A percentile compares a stretch with the other conserved stretches of the same genome.
These are phyloP conservation scores for Blastomussa wellsi DNA, from an alignment of 92 coral and sea anemone genomes.

Conservation along the genomic window DNA sequence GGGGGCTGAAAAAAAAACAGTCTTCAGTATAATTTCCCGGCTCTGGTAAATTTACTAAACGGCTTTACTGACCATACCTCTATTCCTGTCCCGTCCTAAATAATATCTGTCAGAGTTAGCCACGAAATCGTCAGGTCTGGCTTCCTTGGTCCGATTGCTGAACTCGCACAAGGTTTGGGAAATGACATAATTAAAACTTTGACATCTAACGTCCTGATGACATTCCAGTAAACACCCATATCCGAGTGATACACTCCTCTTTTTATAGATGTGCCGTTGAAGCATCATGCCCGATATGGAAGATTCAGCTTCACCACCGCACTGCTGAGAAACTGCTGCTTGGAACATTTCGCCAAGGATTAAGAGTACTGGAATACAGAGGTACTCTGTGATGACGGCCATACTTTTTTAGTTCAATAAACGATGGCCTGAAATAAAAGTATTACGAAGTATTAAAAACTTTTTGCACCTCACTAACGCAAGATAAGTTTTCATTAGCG, in stretches of 20 bases:
- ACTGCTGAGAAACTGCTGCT: not conserved
- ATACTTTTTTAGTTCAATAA: not conserved
- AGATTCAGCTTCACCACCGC: not conserved
- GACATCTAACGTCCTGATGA: not conserved
- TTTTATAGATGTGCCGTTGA: conserved; percentile 15
- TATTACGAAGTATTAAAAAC: not conserved
- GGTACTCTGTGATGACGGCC: not conserved
- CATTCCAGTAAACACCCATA: conserved; percentile 2
- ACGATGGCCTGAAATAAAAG: not conserved
- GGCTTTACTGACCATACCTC: not conserved
- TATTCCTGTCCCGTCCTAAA: not conserved
- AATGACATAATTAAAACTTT: conserved; percentile 21
- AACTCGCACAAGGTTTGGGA: conserved; percentile 5
- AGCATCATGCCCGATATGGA: not conserved
- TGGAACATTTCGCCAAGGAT: not conserved
- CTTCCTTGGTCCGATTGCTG: conserved; percentile 14
- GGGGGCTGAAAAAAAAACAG: not conserved
- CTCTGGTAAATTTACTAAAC: not conserved
- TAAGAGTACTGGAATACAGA: not conserved
- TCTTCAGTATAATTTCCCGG: not conserved
- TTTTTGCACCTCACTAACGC: no score
- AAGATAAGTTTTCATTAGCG: no score
- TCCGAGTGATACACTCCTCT: not conserved
- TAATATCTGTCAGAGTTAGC: conserved; percentile 17
- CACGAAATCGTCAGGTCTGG: conserved; percentile 11